Conservation (phyloP, 2,113 vertebrate genomes). For the Okapia johnstoni region DNA sequence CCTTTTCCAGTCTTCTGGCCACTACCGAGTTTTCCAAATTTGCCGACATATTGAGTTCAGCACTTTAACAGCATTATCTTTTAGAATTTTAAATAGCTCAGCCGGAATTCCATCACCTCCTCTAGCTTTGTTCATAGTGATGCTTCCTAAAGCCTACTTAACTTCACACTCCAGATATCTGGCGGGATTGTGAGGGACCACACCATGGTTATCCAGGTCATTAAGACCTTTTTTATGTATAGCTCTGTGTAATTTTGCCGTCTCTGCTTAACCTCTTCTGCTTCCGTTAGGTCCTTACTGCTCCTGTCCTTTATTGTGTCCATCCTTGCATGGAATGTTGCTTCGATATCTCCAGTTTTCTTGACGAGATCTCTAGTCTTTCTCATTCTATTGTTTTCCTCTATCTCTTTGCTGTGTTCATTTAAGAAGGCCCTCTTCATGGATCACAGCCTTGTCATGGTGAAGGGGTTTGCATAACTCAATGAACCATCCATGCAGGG, state of each 20-base stretch:
- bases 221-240: not conserved
- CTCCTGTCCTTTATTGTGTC: not conserved
- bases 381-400: not conserved
- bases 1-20: not conserved
- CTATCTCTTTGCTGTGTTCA: not conserved
- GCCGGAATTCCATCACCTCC: not conserved
- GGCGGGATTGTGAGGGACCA: not conserved
- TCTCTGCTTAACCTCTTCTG: not conserved
- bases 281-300: not conserved
- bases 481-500: not conserved
- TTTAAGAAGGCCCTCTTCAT: not conserved
- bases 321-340: not conserved
- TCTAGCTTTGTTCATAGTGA: not conserved
- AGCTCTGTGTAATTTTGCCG: not conserved
- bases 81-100: not conserved
- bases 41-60: not conserved
- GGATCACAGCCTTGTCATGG: not conserved
- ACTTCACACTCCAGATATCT: not conserved
- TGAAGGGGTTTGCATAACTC: not conserved
- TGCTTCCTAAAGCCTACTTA: not conserved
- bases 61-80: not conserved
- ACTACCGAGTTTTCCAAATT: not conserved
- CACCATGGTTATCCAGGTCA: not conserved
- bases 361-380: not conserved
- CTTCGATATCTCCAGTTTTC: not conserved